phyloP scores from a whole-genome alignment of 1,140 invertebrate genomes.

The Bombus confusus region DNA sequence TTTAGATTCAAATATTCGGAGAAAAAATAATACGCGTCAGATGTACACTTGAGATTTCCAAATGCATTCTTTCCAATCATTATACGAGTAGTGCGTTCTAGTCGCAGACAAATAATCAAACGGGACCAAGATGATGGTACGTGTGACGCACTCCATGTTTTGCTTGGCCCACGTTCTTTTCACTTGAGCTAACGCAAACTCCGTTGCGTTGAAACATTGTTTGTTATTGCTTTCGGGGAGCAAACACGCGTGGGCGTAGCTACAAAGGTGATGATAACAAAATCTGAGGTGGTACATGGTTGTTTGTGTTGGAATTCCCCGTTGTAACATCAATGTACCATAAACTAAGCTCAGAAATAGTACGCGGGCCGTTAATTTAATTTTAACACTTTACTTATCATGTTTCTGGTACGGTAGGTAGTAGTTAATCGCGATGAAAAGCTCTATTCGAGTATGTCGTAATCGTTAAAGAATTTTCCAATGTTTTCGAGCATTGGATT shows the following conservation, averaged over 20 bases:
- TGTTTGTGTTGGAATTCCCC: not conserved
- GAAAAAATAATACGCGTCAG: no score
- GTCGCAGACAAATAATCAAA: no score
- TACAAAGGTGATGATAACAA: slow-evolving; percentile 13
- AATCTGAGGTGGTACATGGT: not conserved
- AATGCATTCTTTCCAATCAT: no score
- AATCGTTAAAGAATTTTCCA: no score
- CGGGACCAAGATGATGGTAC: no score
- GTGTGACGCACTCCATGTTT: not conserved
- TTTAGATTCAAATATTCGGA: no score
- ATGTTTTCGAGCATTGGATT: no score
- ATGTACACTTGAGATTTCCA: no score
- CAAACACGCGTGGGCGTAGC: not conserved
- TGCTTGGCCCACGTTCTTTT: not conserved
- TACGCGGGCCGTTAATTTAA: not conserved
- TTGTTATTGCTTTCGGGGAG: not conserved
- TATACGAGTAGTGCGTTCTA: no score
- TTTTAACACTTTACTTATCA: not conserved
- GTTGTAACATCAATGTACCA: not conserved
- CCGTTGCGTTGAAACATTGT: not conserved
- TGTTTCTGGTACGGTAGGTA: not conserved
- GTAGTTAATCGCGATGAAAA: no score
- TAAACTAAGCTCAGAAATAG: not conserved
- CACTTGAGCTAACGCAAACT: not conserved
- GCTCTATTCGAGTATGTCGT: no score